phyloP scores from a whole-genome alignment of 1,140 invertebrate genomes.

The Reticulitermes speratus region DNA sequence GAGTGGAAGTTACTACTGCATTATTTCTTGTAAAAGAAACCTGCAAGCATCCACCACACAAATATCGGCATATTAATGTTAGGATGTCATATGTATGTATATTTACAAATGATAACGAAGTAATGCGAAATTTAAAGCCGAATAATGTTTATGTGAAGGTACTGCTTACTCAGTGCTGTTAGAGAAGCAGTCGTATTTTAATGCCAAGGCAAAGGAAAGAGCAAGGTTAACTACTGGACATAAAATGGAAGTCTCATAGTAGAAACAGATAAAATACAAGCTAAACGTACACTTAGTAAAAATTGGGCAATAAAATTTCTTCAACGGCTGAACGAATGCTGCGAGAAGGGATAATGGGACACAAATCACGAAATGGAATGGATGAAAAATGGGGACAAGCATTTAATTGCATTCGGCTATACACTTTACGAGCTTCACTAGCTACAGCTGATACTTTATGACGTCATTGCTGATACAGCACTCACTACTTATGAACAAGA shows the following conservation, averaged over 20 bases:
- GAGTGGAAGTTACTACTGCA: too few species aligned
- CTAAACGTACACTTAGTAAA: neutral
- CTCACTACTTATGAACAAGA: neutral
- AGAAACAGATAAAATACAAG: neutral
- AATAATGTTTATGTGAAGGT: too few species aligned
- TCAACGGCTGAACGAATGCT: neutral
- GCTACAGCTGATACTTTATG: neutral
- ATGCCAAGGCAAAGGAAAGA: neutral
- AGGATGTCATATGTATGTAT: too few species aligned
- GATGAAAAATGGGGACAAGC: neutral
- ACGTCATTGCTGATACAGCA: neutral
- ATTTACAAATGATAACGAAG: too few species aligned
- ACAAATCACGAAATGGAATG: neutral
- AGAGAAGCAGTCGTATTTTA: too few species aligned
- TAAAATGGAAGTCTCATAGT: neutral
- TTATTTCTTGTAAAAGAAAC: too few species aligned
- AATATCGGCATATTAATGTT: too few species aligned
- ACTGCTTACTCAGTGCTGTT: too few species aligned
- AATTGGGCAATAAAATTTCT: neutral
- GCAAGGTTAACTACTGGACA: neutral
- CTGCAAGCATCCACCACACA: too few species aligned
- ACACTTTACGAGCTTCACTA: neutral
- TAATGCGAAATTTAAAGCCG: too few species aligned
- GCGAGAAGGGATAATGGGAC: neutral
- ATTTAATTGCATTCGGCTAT: slow-evolving; percentile 3